Percentiles rank a stretch among this genome's conserved stretches.
Conservation (phyloP, 2,797 vertebrate genomes). For the Poeciliopsis gracilis region DNA sequence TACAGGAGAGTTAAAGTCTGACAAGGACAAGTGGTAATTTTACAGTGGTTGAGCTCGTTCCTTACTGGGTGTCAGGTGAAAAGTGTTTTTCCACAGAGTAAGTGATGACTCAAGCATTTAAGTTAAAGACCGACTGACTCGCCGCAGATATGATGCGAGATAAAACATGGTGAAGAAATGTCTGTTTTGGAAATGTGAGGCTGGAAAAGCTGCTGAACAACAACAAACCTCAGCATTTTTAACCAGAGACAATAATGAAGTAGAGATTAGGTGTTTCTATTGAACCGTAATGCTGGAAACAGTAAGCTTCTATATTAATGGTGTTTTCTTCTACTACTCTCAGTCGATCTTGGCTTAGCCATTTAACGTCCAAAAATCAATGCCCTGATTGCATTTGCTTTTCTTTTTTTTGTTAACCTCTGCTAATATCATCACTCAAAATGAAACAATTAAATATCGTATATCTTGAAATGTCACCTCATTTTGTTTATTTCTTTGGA, state of each 20-base stretch:
- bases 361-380: constrained; percentile 72
- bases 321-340: constrained; percentile 51
- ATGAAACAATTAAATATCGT: constrained; percentile 62
- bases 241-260: background rate
- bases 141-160: constrained; percentile 28
- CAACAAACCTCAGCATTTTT: background rate
- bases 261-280: background rate
- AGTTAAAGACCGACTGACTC: constrained; percentile 42
- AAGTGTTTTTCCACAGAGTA: constrained; percentile 33
- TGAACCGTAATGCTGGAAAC: constrained; percentile 18
- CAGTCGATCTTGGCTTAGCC: constrained; percentile 58
- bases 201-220: constrained; percentile 1
- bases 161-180: constrained; percentile 27
- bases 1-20: constrained; percentile 30
- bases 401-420: constrained; percentile 59
- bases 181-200: background rate
- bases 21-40: constrained; percentile 61
- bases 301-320: constrained; percentile 57
- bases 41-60: constrained; percentile 53
- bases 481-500: constrained; percentile 15
- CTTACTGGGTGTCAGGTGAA: constrained; percentile 40
- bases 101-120: constrained; percentile 55
- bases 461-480: constrained; percentile 65
- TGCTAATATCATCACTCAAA: constrained; percentile 68
- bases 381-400: constrained; percentile 69